A percentile compares a stretch with the other conserved stretches of the same genome.
These are phyloP conservation scores for Ruditapes philippinarum DNA, from an alignment of 1,140 invertebrate genomes.

Conservation along the genomic window DNA sequence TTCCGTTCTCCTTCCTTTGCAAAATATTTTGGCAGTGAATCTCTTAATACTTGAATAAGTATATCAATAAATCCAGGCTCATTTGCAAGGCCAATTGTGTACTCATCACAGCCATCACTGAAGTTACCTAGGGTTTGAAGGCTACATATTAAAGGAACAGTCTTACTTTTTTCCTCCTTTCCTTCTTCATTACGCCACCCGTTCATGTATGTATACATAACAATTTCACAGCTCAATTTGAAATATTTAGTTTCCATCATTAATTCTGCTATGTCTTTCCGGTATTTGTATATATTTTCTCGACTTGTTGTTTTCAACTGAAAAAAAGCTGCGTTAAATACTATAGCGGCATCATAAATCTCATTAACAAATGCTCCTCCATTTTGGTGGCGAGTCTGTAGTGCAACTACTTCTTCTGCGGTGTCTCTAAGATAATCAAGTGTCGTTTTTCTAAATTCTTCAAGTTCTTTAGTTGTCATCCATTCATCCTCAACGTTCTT, in stretches of 20 bases:
- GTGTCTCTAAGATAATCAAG: not conserved
- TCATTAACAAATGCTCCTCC: not conserved
- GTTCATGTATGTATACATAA: not conserved
- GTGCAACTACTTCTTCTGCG: not conserved
- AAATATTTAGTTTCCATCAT: conserved; percentile 14
- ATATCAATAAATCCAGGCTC: not conserved
- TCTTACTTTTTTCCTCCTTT: not conserved
- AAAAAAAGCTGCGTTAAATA: not conserved
- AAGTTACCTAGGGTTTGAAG: not conserved
- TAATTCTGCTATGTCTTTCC: not conserved
- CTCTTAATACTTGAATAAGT: not conserved
- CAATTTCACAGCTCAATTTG: not conserved
- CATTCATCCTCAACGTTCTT: not conserved
- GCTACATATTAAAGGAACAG: not conserved
- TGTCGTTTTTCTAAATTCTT: not conserved
- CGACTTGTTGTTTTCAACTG: not conserved
- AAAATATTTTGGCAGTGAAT: not conserved
- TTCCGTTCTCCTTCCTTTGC: not conserved
- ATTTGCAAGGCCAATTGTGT: not conserved
- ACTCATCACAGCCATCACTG: not conserved
- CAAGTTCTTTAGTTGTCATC: not conserved
- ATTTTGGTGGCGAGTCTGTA: not conserved
- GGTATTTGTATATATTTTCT: not conserved
- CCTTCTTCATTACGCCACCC: not conserved
- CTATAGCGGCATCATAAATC: not conserved